Conservation (phyloP, 1,140 invertebrate genomes). For the Procambarus virginalis region DNA sequence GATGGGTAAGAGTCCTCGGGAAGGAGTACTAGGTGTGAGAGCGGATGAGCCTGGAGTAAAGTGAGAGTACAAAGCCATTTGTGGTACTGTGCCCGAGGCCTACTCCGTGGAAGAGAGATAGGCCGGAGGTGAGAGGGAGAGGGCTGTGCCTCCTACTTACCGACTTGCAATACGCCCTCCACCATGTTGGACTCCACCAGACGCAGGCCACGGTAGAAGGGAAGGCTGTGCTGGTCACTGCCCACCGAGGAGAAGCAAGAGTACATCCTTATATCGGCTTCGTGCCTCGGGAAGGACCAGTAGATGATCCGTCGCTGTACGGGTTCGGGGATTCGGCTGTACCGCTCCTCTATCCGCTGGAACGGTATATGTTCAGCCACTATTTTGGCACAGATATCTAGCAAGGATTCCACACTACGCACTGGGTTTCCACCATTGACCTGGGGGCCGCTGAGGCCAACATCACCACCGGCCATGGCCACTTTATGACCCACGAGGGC, state of each 20-base stretch:
- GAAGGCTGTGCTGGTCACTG: conserved; percentile 84
- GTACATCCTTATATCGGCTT: conserved; percentile 91
- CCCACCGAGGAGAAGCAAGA: conserved; percentile 81
- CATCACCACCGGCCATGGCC: conserved; percentile 74
- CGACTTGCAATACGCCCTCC: conserved; percentile 89
- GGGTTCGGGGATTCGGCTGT: conserved; percentile 89
- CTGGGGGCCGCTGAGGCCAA: conserved; percentile 71
- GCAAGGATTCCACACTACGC: conserved; percentile 77
- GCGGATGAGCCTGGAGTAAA: background rate
- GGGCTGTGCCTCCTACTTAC: conserved; percentile 78
- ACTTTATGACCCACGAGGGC: conserved; percentile 74
- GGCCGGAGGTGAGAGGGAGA: background rate
- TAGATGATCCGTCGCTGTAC: conserved; percentile 90
- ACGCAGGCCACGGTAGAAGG: conserved; percentile 89
- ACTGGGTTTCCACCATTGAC: conserved; percentile 70
- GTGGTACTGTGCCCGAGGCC: conserved; percentile 28
- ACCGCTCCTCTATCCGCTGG: conserved; percentile 89
- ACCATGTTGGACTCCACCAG: conserved; percentile 86
- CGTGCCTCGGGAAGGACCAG: conserved; percentile 91
- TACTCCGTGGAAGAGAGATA: background rate
- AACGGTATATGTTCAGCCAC: conserved; percentile 89
- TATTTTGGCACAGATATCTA: conserved; percentile 88
- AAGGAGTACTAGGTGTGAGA: background rate
- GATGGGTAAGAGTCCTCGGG: too few species aligned
- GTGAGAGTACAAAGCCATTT: conserved; percentile 30